These are phyloP conservation scores for Leuciscus idus DNA, from an alignment of 2,113 vertebrate genomes.

Conservation along the genomic window DNA sequence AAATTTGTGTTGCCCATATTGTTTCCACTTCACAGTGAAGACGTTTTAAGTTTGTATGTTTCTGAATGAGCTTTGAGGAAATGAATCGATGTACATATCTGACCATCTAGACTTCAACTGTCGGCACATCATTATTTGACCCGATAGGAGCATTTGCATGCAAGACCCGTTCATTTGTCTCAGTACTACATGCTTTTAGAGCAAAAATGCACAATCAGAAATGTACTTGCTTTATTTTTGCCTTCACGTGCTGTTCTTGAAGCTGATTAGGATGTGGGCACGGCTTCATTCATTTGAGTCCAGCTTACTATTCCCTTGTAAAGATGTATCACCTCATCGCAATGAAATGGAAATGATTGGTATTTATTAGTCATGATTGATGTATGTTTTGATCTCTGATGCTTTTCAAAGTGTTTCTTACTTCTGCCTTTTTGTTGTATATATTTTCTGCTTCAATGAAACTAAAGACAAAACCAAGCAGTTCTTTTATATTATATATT, in stretches of 20 bases:
- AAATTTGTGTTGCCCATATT: slow-evolving; percentile 37
- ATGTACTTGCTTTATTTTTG: slow-evolving; percentile 73
- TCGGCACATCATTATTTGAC: slow-evolving; percentile 67
- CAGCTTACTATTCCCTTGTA: slow-evolving; percentile 73
- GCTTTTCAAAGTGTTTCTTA: slow-evolving; percentile 85
- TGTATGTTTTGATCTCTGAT: slow-evolving; percentile 80
- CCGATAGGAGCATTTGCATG: slow-evolving; percentile 74
- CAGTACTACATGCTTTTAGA: slow-evolving; percentile 76
- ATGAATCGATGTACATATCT: slow-evolving; percentile 76
- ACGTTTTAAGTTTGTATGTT: slow-evolving; percentile 26
- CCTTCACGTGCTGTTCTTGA: slow-evolving; percentile 77
- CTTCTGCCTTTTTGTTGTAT: slow-evolving; percentile 84
- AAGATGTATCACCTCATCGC: slow-evolving; percentile 78
- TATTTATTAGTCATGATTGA: slow-evolving; percentile 89
- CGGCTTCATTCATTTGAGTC: slow-evolving; percentile 75
- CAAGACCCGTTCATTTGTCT: slow-evolving; percentile 76
- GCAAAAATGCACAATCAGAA: slow-evolving; percentile 71
- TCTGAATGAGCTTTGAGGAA: slow-evolving; percentile 54
- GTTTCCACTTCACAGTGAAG: slow-evolving; percentile 33
- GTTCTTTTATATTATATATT: slow-evolving; percentile 86
- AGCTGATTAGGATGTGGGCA: slow-evolving; percentile 67
- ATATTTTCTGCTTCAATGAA: slow-evolving; percentile 88
- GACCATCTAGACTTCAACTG: slow-evolving; percentile 71
- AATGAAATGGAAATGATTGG: slow-evolving; percentile 82
- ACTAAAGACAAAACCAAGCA: slow-evolving; percentile 82